phyloP scores from a whole-genome alignment of 2,797 vertebrate species.

The Chaenodraco wilsoni region DNA sequence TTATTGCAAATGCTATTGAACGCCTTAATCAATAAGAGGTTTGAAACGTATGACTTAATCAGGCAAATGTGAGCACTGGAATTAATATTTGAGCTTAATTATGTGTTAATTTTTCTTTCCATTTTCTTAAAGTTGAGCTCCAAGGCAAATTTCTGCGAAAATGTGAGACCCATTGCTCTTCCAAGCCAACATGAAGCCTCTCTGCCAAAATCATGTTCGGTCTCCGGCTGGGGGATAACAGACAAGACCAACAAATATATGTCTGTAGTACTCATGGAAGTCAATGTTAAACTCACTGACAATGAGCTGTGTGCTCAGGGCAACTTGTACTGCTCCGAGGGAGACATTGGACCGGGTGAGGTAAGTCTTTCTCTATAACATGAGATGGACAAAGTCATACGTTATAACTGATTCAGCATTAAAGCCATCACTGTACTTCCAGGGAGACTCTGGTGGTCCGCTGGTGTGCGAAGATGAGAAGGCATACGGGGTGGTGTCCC shows the following conservation, averaged over 20 bases:
- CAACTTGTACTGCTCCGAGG: conserved; percentile 48
- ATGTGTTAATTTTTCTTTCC: not conserved
- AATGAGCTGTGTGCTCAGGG: accelerated
- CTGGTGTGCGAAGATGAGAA: conserved; percentile 74
- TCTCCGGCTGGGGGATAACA: conserved; percentile 59
- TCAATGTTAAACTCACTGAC: conserved; percentile 46
- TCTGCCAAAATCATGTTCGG: conserved; percentile 34
- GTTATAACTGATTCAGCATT: not conserved
- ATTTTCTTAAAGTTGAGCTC: conserved; percentile 46
- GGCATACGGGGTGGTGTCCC: conserved; percentile 75
- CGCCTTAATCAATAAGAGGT: not conserved
- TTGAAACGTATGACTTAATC: not conserved
- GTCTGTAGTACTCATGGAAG: conserved; percentile 22
- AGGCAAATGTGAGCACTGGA: not conserved
- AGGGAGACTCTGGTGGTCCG: conserved; percentile 84
- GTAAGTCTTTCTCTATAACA: conserved; percentile 33
- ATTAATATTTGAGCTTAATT: not conserved
- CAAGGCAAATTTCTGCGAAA: not conserved
- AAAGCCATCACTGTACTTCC: not conserved
- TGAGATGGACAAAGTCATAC: not conserved
- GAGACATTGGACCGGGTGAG: accelerated
- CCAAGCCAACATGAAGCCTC: not conserved
- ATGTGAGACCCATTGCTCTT: conserved; percentile 42
- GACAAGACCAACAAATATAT: accelerated
- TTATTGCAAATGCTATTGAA: not conserved